phyloP scores from a whole-genome alignment of 2,113 vertebrate genomes.

The Xenopus laevis region DNA sequence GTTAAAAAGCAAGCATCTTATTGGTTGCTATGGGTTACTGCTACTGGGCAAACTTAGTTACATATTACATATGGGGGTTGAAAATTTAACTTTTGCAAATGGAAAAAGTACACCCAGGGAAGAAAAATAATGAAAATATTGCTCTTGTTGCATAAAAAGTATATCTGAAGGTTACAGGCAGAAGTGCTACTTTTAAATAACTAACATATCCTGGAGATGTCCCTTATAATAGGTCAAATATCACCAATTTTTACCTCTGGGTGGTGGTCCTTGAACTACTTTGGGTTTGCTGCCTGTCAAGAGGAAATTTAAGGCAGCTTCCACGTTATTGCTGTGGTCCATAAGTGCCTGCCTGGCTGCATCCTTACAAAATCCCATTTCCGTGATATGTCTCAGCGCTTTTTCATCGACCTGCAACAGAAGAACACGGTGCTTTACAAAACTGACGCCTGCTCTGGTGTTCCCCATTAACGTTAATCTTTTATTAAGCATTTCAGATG shows the following conservation, averaged over 20 bases:
- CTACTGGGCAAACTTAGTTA: too few species aligned
- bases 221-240: too few species aligned
- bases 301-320: conserved; percentile 89
- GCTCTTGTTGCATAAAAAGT: too few species aligned
- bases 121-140: too few species aligned
- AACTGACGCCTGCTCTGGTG: not conserved
- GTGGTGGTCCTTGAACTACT: conserved; percentile 64
- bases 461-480: conserved; percentile 27
- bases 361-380: conserved; percentile 96
- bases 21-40: too few species aligned
- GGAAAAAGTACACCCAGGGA: too few species aligned
- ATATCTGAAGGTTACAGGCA: too few species aligned
- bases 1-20: too few species aligned
- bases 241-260: conserved; percentile 63
- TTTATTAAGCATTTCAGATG: conserved; percentile 28
- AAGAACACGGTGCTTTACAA: conserved; percentile 25
- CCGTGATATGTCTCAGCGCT: conserved; percentile 90
- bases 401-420: conserved; percentile 87
- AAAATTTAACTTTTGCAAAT: too few species aligned
- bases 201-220: too few species aligned
- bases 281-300: conserved; percentile 76
- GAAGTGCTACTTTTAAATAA: too few species aligned
- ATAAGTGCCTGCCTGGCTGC: conserved; percentile 88
- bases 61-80: too few species aligned
- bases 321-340: conserved; percentile 92